A percentile compares a stretch with the other conserved stretches of the same genome.
These are phyloP conservation scores for Mormyrus lacerda DNA, from an alignment of 2,113 vertebrate species.

Conservation along the genomic window DNA sequence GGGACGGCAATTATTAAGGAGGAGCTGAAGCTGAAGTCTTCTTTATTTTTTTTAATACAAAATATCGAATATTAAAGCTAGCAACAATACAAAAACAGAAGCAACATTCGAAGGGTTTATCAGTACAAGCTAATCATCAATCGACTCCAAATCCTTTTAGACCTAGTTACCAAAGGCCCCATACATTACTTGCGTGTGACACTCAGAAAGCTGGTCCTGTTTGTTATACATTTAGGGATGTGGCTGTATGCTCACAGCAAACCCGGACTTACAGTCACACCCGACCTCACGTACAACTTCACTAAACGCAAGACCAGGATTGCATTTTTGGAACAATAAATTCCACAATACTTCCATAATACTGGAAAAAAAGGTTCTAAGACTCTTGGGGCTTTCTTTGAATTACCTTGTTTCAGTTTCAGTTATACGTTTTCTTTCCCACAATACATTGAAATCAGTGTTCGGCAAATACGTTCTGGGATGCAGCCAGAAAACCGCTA, in stretches of 20 bases:
- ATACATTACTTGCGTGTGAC: background rate
- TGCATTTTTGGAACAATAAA: background rate
- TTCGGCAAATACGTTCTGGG: slow-evolving; percentile 22
- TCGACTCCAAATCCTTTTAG: background rate
- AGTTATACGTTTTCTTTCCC: background rate
- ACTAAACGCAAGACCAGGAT: background rate
- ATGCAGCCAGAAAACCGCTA: background rate
- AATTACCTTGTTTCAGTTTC: background rate
- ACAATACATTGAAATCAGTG: background rate
- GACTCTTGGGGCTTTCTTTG: background rate
- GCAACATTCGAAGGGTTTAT: background rate
- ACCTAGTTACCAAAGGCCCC: background rate
- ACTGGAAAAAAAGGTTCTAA: background rate
- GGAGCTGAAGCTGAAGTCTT: background rate
- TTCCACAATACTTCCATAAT: background rate
- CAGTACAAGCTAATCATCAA: background rate
- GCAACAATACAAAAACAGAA: background rate
- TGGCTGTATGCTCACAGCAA: background rate
- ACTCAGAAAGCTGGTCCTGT: background rate
- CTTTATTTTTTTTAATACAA: background rate
- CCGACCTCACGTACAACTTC: background rate
- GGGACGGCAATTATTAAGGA: background rate
- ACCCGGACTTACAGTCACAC: background rate
- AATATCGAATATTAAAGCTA: background rate
- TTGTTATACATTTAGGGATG: background rate